Evolutionary conservation across 1,140 invertebrate genomes (phyloP), one percentile per base, ranked within the genome.

Genomic region (Drosophila nigrodunni): DNA sequence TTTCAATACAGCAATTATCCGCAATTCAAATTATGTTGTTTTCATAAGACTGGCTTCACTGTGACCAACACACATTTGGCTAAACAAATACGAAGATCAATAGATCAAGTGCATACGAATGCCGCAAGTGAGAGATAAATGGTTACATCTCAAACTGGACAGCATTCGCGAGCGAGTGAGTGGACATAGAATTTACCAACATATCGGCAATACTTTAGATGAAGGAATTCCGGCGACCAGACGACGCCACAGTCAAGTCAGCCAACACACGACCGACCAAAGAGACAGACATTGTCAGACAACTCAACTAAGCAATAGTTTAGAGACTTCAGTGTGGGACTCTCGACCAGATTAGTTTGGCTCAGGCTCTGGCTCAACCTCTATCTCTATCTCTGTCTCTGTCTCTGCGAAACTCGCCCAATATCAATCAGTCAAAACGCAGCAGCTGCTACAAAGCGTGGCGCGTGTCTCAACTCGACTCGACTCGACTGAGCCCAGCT

Each of bases 91-190:
- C 80, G 81, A 89, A 90, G 85, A 89, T 89, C 85, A 89, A 89
- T 89, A 89, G 85, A 89, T 89, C 85, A 89, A 89, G 85, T 89
- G 85, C 85, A 88, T 79, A 59, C 78, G 82, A 86, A 76, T 78
- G 80, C 74, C 80, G 39, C 78, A 70, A 74, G 60, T 69, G 70
- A 68, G 66, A 73, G 85, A 82, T 83, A 83, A 87, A 87, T 88
- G 77, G 80, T 80, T 88, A 83, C 83, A 88, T 88, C 85, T 88
- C 74, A 54, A 62, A 39, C 65, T 64, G 82, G 82, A 75, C 82
- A 71, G 43, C 58, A 58, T 47, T 70, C 15, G 66, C 65, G 15
- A 41, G 13, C n/a, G 41, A 39, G 25, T n/a, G 25, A 54, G 30
- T 13, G 50, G 50, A 54, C 50, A 37, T 52, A 62, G 67, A 70